These are phyloP conservation scores for Silurus asotus DNA, from an alignment of 2,113 vertebrate species.

Conservation along the genomic window DNA sequence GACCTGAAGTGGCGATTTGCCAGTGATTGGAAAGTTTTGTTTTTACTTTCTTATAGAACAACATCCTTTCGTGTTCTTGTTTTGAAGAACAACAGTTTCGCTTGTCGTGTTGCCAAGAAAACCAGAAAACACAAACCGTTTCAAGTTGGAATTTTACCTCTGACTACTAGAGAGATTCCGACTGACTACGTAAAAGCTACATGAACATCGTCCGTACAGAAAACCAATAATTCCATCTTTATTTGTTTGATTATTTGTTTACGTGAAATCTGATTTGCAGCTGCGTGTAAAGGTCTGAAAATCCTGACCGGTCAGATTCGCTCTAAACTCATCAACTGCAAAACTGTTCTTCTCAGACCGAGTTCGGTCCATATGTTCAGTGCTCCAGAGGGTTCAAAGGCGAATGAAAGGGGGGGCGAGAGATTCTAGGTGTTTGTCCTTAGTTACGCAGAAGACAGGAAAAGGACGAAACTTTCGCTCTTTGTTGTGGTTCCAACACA, in stretches of 20 bases:
- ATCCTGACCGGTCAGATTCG: too few species aligned
- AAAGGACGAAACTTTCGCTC: constrained; percentile 41
- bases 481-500: constrained; percentile 52
- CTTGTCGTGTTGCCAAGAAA: background rate
- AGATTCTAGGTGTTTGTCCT: constrained; percentile 25
- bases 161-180: background rate
- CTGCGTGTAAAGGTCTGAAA: background rate
- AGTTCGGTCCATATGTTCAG: background rate
- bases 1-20: too few species aligned
- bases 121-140: background rate
- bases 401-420: background rate
- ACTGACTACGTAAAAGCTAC: background rate
- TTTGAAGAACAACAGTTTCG: background rate
- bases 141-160: background rate
- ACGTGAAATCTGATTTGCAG: too few species aligned
- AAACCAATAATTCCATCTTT: background rate
- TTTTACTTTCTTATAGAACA: too few species aligned
- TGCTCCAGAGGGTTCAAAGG: background rate
- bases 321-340: too few species aligned
- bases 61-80: too few species aligned
- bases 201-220: background rate
- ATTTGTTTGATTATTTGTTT: too few species aligned
- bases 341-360: background rate
- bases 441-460: background rate
- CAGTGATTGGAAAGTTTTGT: background rate